Evolutionary conservation across 2,113 vertebrate genomes (phyloP), one percentile per base, ranked within the genome.

Genomic region (Thalassarche chlororhynchos): DNA sequence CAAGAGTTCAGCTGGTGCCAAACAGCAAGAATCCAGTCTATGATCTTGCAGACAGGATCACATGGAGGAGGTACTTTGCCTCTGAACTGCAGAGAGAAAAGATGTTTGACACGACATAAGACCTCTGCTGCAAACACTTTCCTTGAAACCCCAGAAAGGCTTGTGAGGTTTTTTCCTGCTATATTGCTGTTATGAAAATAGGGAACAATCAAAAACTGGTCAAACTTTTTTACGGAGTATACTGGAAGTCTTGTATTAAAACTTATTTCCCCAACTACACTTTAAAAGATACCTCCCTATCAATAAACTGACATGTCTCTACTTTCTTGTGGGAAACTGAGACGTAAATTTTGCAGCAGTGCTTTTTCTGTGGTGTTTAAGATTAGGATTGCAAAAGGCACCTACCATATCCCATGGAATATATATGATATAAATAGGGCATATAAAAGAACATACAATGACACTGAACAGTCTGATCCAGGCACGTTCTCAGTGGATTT

Each of bases 1-100:
- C 99, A 99, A 66, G 99, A 99, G 87, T 99, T 99, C 85, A 99
- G 99, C 97, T 99, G 99, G 80, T 98, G 98, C 99, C 99, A 99
- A 25, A 99, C 99, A 4, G 98, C 98, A 68, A 98, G 98, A 71
- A 99, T 98, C 99, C 99, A 99, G 95, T 98, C 93, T 61, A 99
- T 97, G 2, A 96, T 96, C 90, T 98, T 99, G 97, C 98, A 98
- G 68, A 99, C 93, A 1, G 98, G 96, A 61, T 99, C 99, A 10
- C 98, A 98, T 3, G 98, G 96, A 24, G 98, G 95, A 91, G 99
- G 99, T 9, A 97, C 51, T 66, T 98, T 98, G 23, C 99, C 98
- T 90, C 98, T 98, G 97, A 98, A 98, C 99, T 99, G 93, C 16
- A 98, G 84, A 51, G 46, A 76, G n/a, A 88, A 91, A 83, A 87